Base-by-base conservation (phyloP, 2,888 invertebrate genomes). In the Lithosia quadra region DNA sequence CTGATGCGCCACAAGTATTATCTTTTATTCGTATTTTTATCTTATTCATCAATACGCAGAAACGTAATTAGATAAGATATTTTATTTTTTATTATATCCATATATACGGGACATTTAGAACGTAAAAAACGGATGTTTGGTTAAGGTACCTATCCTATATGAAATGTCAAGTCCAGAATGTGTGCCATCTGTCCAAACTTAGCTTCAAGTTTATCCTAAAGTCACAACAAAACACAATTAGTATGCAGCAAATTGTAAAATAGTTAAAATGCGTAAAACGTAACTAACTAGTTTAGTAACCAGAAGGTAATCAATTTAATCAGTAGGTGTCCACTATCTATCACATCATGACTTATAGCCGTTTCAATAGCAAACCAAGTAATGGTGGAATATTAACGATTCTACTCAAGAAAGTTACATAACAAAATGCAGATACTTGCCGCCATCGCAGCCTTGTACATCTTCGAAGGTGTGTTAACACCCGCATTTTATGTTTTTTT, bases 371-470 rank as follows among this genome's bases (percentile, higher is more conserved):
- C 8, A 7, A 7, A 2, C 18, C 0, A 7, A 49, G 49, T 1
- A 18, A 43, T 5, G 18, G 36, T 2, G 10, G 9, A 8, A 36
- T 1, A 4, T 1, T 43, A 43, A 43, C 43, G 43, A 43, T 43
- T 43, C 18, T 43, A 49, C 8, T 49, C 8, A 49, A 49, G n/a
- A 49, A 8, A 9, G n/a, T 49, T 49, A 49, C 49, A 49, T 49
- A 49, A 49, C 49, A 49, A 49, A 49, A 49, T 56, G 56, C 56
- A 24, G 56, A 24, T 49, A 56, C 13, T 15, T 22, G 56, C 56
- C 56, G 22, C 24, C 56, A 56, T 56, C 24, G 56, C 24, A 24
- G 56, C 22, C 22, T 56, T 56, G 49, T 49, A 49, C 49, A 49
- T 49, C 49, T n/a, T 3, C 49, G 49, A 49, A 49, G n/a, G 49